Conservation (phyloP, 2,797 vertebrate species). For the Buphagus erythrorhynchus region DNA sequence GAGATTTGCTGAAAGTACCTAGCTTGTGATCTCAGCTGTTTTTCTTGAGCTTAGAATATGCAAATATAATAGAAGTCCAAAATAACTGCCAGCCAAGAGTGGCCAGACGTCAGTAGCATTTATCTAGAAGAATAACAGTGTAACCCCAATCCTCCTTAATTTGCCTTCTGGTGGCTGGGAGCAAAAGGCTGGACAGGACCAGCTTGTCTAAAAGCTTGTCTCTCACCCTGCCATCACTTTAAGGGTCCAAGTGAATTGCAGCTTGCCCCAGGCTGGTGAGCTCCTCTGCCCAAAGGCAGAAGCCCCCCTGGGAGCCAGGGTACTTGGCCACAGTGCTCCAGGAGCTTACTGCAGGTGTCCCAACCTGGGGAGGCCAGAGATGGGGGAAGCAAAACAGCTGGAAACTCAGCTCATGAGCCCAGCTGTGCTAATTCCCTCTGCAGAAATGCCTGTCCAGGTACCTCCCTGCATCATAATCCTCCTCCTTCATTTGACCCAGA, state of each 20-base stretch:
- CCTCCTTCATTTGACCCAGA: not conserved
- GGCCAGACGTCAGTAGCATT: not conserved
- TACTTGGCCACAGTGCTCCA: accelerated
- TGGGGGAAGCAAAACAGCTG: not conserved
- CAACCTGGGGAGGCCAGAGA: no score
- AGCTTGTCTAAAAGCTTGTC: not conserved
- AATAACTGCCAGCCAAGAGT: not conserved
- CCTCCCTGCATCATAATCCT: not conserved
- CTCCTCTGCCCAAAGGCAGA: not conserved
- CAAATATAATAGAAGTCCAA: conserved; percentile 3
- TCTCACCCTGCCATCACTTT: not conserved
- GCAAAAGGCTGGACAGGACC: not conserved
- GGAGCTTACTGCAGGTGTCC: not conserved
- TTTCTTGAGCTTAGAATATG: not conserved
- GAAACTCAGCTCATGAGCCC: not conserved
- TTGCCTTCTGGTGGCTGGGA: not conserved
- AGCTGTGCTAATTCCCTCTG: not conserved
- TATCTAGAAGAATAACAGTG: not conserved
- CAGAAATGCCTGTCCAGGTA: not conserved
- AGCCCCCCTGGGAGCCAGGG: accelerated
- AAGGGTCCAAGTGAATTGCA: not conserved
- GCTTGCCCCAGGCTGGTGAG: not conserved
- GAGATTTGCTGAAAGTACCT: not conserved
- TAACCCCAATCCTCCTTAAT: not conserved
- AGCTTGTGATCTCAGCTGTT: not conserved